Percentiles rank a stretch among this genome's conserved stretches.
These are phyloP conservation scores for Poeciliopsis prolifica DNA, from an alignment of 2,113 vertebrate species.

Conservation along the genomic window DNA sequence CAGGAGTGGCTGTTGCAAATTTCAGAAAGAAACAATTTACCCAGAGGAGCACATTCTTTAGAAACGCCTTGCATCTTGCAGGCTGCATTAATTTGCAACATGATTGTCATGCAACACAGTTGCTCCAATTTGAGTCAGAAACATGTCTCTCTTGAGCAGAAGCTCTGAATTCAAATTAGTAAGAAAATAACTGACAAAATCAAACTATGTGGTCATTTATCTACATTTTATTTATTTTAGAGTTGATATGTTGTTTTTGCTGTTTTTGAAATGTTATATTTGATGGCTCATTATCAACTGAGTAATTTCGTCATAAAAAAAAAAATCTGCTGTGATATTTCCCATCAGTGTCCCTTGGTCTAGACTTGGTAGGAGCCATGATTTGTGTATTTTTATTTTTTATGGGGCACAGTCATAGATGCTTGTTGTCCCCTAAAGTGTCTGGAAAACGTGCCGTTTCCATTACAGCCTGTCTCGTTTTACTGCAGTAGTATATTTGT, in stretches of 20 bases:
- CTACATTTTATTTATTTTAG: too few relatives aligned
- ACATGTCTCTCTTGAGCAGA: too few relatives aligned
- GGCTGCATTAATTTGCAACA: too few relatives aligned
- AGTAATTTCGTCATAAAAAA: slow-evolving; percentile 43
- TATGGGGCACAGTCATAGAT: slow-evolving; percentile 74
- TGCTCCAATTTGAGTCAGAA: too few relatives aligned
- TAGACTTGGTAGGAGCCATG: not conserved
- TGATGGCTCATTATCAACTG: slow-evolving; percentile 53
- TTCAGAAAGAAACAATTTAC: not conserved
- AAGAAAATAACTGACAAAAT: too few relatives aligned
- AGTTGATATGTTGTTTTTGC: not conserved
- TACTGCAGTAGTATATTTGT: slow-evolving; percentile 75
- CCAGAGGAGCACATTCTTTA: not conserved
- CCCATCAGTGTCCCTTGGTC: slow-evolving; percentile 56
- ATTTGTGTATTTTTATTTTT: slow-evolving; percentile 52
- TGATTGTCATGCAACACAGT: too few relatives aligned
- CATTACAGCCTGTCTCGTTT: slow-evolving; percentile 73
- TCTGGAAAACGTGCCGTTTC: slow-evolving; percentile 83
- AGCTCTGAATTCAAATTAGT: too few relatives aligned
- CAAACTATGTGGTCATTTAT: too few relatives aligned
- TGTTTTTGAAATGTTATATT: slow-evolving; percentile 5
- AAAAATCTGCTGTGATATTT: slow-evolving; percentile 57
- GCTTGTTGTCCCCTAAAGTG: slow-evolving; percentile 80
- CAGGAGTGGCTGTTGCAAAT: not conserved
- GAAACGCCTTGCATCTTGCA: not conserved